Evolutionary conservation across 1,140 invertebrate genomes (phyloP), one percentile per base, ranked within the genome.

Genomic region (Tetramorium simillimum): DNA sequence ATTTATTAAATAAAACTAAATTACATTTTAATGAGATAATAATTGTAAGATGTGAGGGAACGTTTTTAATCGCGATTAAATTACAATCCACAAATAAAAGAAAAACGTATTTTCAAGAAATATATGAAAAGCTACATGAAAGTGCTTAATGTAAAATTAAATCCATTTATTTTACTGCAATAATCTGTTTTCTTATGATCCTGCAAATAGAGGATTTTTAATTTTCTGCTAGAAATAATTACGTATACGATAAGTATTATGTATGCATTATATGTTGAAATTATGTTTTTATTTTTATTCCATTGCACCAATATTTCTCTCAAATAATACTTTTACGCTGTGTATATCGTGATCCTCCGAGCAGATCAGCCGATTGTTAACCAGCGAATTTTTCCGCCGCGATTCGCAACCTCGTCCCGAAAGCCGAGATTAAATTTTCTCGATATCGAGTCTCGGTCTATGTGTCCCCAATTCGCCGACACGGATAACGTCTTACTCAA

Each of bases 381-480:
- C 56, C 53, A 9, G 53, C 14, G 69, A 75, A 49, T 62, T 84
- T 84, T 82, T 49, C n/a, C 28, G 1, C 21, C 40, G 2, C 40
- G 69, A 84, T 0, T 9, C 40, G 67, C 51, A 82, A 56, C 33
- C 37, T n/a, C 21, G 43, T 28, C 46, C n/a, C 24, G 40, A 84
- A 84, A 62, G 75, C 69, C 80, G 80, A 73, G 53, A 75, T 84
- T 84, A 84, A 84, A 84, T 73, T 75, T n/a, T 53, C n/a, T 85
- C 24, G 73, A 85, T 78, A 78, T 63, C 62, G 24, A 67, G 40
- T 21, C 3, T 5, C 49, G 14, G 2, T 65, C 73, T 63, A 53
- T 14, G 58, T 63, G 82, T 60, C 18, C 82, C 37, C 73, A 65
- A 85, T 85, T 85, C 75, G 46, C 43, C 28, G 46, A 0, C 82